phyloP scores from a whole-genome alignment of 1,140 invertebrate genomes.

The Meloidogyne chitwoodi region DNA sequence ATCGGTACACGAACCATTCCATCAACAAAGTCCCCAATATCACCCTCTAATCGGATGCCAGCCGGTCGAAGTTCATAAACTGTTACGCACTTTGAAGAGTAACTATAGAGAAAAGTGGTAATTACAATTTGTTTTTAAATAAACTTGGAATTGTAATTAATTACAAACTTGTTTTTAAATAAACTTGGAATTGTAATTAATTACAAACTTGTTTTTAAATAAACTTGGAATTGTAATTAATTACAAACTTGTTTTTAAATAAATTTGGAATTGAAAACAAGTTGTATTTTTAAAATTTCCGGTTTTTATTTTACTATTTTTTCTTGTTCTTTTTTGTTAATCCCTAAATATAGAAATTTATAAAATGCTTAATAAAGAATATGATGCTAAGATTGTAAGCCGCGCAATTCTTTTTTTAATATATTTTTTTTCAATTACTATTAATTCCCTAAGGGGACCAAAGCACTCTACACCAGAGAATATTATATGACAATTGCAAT shows the following conservation, averaged over 20 bases:
- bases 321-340: background rate
- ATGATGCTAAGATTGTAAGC: no score
- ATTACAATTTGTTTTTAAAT: background rate
- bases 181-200: background rate
- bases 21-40: slow-evolving; percentile 27
- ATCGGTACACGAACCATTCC: slow-evolving; percentile 34
- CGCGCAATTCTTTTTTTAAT: background rate
- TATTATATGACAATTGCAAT: background rate
- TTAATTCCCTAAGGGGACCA: background rate
- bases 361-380: background rate
- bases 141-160: background rate
- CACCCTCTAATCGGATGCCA: slow-evolving; percentile 35
- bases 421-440: background rate
- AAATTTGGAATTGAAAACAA: no score
- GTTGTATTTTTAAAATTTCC: background rate
- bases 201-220: background rate
- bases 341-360: background rate
- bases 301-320: background rate
- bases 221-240: background rate
- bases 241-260: background rate
- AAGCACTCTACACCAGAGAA: background rate
- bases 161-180: background rate
- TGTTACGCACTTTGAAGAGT: slow-evolving; percentile 42
- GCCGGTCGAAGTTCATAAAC: slow-evolving; percentile 37
- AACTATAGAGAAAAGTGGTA: slow-evolving; percentile 5